Evolutionary conservation across 2,888 invertebrate species (phyloP).

Genomic region (Noctuana brunneofusca): DNA sequence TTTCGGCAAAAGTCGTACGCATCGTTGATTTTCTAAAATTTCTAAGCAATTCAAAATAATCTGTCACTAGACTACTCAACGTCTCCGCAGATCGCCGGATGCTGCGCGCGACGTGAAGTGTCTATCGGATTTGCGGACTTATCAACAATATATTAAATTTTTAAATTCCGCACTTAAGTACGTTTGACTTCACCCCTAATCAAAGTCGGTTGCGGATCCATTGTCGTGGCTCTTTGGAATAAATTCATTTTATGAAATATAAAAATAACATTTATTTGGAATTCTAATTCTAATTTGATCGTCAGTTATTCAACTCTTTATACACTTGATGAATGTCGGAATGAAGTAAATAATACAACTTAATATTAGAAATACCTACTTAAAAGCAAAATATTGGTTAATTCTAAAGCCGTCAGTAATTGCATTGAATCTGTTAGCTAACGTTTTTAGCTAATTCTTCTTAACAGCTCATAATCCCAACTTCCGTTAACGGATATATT

Average conservation of each 20-base stretch:
- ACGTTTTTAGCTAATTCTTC: background rate
- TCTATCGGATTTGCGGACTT: background rate
- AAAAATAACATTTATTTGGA: background rate
- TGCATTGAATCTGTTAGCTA: background rate
- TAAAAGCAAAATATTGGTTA: no score
- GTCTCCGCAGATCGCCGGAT: conserved; percentile 22
- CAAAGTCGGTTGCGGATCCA: background rate
- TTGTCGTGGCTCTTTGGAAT: background rate
- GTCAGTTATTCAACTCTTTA: no score
- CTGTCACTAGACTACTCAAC: conserved; percentile 6
- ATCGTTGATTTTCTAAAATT: conserved; percentile 16
- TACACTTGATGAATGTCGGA: no score
- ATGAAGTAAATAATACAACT: no score
- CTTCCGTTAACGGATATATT: background rate
- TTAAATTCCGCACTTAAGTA: conserved; percentile 27
- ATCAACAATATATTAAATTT: conserved; percentile 24
- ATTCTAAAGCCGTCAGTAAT: no score
- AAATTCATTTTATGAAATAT: background rate
- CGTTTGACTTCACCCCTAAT: conserved; percentile 25
- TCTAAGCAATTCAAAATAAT: conserved; percentile 19
- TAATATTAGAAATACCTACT: no score
- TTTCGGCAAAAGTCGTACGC: conserved; percentile 14
- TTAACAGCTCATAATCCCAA: background rate
- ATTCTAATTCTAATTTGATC: background rate
- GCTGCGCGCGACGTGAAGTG: conserved; percentile 8